Evolutionary conservation across 1,140 invertebrate genomes (phyloP).

Genomic region (Hylaeus anthracinus): DNA sequence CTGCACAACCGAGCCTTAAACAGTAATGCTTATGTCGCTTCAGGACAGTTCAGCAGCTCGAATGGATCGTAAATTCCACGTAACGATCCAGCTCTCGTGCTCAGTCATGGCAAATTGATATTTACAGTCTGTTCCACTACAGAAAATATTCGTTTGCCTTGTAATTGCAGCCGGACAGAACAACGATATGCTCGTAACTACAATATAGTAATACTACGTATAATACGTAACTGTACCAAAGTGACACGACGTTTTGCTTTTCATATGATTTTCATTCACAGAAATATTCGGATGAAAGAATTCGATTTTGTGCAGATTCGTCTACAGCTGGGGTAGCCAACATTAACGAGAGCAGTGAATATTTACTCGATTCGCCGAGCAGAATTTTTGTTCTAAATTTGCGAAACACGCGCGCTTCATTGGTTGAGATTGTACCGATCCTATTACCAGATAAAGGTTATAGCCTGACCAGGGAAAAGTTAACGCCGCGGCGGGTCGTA

Average conservation of each 20-base stretch:
- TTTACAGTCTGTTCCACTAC: conserved; percentile 44
- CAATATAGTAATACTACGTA: too few species aligned
- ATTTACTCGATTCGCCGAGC: too few species aligned
- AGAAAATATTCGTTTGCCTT: conserved; percentile 33
- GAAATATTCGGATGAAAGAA: too few species aligned
- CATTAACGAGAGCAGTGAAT: too few species aligned
- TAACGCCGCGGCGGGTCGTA: conserved; percentile 50
- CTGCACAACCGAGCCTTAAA: conserved; percentile 26
- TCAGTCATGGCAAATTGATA: conserved; percentile 62
- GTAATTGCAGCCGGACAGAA: conserved; percentile 20
- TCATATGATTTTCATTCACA: not conserved
- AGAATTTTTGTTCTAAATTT: too few species aligned
- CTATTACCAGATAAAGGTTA: conserved; percentile 44
- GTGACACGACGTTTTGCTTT: not conserved
- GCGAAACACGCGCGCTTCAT: not conserved
- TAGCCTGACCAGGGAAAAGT: conserved; percentile 39
- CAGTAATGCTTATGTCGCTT: conserved; percentile 63
- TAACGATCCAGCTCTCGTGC: conserved; percentile 50
- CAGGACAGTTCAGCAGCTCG: conserved; percentile 46
- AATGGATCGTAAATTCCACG: conserved; percentile 57
- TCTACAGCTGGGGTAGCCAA: too few species aligned
- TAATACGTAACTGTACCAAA: conserved; percentile 5
- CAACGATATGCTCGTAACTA: conserved; percentile 9
- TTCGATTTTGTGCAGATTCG: too few species aligned
- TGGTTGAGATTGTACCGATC: conserved; percentile 36